A percentile compares a stretch with the other conserved stretches of the same genome.
Conservation (phyloP, 2,888 invertebrate species). For the Cheilosia grossa region DNA sequence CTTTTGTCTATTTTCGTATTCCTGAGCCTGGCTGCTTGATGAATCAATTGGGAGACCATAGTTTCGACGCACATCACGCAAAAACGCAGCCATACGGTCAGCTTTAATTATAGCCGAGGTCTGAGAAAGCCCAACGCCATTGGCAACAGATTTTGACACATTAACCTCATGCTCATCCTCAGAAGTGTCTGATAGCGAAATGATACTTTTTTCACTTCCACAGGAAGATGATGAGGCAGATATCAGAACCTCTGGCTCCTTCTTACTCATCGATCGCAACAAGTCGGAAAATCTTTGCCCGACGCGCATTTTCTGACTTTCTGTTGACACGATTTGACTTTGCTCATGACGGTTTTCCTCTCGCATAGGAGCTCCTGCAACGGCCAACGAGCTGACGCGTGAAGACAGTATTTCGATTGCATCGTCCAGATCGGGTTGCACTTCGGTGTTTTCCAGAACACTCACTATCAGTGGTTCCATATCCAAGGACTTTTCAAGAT, state of each 20-base stretch:
- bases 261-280: not conserved
- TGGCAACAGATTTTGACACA: constrained; percentile 17
- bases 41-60: constrained; percentile 36
- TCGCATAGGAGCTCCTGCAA: constrained; percentile 53
- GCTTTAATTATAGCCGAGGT: constrained; percentile 64
- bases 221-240: constrained; percentile 75
- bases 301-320: constrained; percentile 71
- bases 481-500: constrained; percentile 72
- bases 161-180: constrained; percentile 29
- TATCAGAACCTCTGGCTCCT: constrained; percentile 11
- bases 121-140: not conserved
- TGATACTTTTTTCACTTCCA: constrained; percentile 66
- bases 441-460: constrained; percentile 39
- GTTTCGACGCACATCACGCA: constrained; percentile 78
- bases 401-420: constrained; percentile 77
- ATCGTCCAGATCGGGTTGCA: constrained; percentile 43
- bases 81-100: constrained; percentile 79
- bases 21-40: constrained; percentile 15
- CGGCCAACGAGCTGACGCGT: constrained; percentile 76
- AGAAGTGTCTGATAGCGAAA: constrained; percentile 76
- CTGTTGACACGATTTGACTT: constrained; percentile 69
- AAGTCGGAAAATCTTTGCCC: constrained; percentile 43
- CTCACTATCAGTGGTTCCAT: constrained; percentile 80
- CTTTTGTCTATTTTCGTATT: constrained; percentile 9
- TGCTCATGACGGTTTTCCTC: constrained; percentile 43